A percentile compares a stretch with the other conserved stretches of the same genome.
Evolutionary conservation across 92 coral and sea anemone genomes (phyloP).

Genomic region (Porites lobata): DNA sequence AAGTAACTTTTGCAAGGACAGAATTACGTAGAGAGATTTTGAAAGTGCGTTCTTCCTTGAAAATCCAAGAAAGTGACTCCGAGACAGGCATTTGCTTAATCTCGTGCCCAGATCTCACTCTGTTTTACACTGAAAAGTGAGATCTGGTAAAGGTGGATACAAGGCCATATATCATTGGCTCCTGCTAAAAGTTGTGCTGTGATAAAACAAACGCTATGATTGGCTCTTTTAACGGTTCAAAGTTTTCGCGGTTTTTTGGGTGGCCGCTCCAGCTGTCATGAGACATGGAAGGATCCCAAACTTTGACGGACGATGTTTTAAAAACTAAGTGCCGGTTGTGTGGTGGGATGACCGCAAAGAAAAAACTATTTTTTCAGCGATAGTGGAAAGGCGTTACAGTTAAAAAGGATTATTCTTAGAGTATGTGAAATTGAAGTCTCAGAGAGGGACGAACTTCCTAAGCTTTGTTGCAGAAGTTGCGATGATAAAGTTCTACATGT

Average conservation of each 20-base stretch:
- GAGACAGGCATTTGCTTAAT: neutral
- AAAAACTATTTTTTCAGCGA: neutral
- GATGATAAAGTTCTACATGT: no score
- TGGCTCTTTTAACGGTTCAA: no score
- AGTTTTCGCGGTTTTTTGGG: no score
- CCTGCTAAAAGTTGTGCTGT: no score
- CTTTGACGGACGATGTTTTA: neutral
- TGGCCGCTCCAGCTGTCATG: no score
- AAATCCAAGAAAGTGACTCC: constrained; percentile 5
- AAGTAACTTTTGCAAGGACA: constrained; percentile 56
- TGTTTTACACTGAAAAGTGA: no score
- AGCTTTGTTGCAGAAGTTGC: no score
- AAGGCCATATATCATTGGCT: no score
- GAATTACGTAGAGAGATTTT: constrained; percentile 48
- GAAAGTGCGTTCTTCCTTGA: constrained; percentile 29
- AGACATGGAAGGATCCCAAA: no score
- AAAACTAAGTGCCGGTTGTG: neutral
- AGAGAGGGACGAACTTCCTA: neutral
- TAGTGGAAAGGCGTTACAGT: neutral
- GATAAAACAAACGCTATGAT: no score
- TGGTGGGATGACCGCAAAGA: neutral
- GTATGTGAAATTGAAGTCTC: neutral
- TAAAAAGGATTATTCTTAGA: neutral
- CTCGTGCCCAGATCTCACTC: no score
- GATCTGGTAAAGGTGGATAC: no score